Base-by-base conservation (phyloP, 2,888 invertebrate genomes). In the Phyllotreta striolata region DNA sequence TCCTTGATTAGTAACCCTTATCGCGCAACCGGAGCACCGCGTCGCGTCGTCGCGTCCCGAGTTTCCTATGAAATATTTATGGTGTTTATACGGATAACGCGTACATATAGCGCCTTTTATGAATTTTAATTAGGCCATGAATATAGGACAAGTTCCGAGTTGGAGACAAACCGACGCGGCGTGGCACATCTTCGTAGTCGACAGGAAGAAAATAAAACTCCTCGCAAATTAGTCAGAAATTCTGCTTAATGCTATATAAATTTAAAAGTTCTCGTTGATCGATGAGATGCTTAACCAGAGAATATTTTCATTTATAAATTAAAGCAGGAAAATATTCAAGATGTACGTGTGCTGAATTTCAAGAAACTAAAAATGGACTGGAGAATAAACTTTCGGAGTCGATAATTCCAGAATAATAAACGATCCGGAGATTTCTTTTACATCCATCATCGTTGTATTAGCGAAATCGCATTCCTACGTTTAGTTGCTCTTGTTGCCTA, bases 41-140 rank as follows among this genome's bases (percentile, higher is more conserved):
- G 24, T 24, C 24, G 24, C 41, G 54, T 51, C 57, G 24, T 24
- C 24, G 24, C 41, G 54, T 51, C 38, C 9, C 40, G 24, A 54
- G 64, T 40, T 54, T 62, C 12, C 12, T 62, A 55, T 65, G 58
- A 58, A 65, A 62, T 62, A 65, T 65, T 65, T 65, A 65, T 65
- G 57, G 62, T 35, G 37, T 57, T 62, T 51, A 40, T 34, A 41
- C 54, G 37, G 47, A 34, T 54, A 62, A 43, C 57, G 58, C 58
- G 62, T 54, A 49, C 62, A 65, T 65, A 65, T 65, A 58, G 38
- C 57, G 49, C 57, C 47, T 43, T 55, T 62, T 51, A 62, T 62
- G 58, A 65, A 65, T 62, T 62, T 65, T 62, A 65, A 65, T 62
- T 54, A 62, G 57, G 39, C 56, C 54, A 65, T 65, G 65, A 65